Evolutionary conservation across 2,113 vertebrate genomes (phyloP), one percentile per base, ranked within the genome.

Genomic region (Meleagris gallopavo): DNA sequence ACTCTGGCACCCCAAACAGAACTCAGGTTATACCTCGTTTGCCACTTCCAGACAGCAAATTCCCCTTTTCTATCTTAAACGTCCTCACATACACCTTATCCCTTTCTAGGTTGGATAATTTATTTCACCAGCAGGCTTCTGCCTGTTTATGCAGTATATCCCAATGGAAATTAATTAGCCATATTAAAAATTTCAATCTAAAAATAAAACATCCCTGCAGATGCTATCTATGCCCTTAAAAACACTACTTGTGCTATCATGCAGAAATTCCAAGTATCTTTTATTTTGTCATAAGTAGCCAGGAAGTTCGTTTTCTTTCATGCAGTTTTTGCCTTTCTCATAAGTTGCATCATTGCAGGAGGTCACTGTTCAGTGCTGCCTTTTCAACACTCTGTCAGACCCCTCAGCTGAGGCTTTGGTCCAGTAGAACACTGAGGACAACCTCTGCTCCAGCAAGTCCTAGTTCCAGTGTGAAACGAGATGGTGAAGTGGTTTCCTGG

Each of bases 121-220:
- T 91, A 93, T 95, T 83, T 86, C 89, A 83, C 57, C 93, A 95
- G 88, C 84, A 91, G 81, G 75, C 84, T 93, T 61, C 94, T 96
- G 72, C 72, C 65, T 95, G 69, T 70, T 93, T 94, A 38, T 73
- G 75, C 67, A 72, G 58, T 48, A 66, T 67, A 88, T 60, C 38
- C 67, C 62, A 83, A 84, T 46, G 81, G 62, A 95, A 96, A 76
- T 88, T 92, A 95, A 95, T 96, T 93, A 91, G 18, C 46, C 2
- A 0, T 43, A 90, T 34, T 73, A 48, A 94, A 88, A 43, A 86
- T 91, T 94, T 54, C 19, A 3, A 92, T 75, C 72, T 93, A 86
- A 96, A 95, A 94, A 95, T 94, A 95, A 89, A 95, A 72, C 79
- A 62, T 61, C 60, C 84, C 85, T 4, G 1, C 91, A 92, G 87